phyloP scores from a whole-genome alignment of 30 jellyfish, hydroid and myxozoan genomes.

The Aurelia aurita complex sp. Pacific region DNA sequence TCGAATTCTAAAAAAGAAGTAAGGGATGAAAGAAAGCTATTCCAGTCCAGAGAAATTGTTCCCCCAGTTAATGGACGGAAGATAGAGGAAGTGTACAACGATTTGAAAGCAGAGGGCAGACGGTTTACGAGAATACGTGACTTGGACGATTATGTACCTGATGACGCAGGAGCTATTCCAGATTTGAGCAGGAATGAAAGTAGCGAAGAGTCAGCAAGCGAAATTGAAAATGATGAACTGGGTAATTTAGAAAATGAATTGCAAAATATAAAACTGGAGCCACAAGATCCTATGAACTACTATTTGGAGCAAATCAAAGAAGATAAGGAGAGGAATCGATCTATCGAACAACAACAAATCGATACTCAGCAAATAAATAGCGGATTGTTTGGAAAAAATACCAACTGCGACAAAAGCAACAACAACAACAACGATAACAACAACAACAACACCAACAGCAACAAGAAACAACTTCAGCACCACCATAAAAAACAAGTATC shows the following conservation, averaged over 20 bases:
- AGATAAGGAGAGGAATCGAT: too few relatives aligned
- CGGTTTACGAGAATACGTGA: neutral
- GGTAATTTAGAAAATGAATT: too few relatives aligned
- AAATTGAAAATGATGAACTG: neutral
- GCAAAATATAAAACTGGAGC: too few relatives aligned
- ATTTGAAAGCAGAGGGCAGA: slow-evolving; percentile 20
- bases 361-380: too few relatives aligned
- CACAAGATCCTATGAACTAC: too few relatives aligned
- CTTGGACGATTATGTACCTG: neutral
- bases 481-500: too few relatives aligned
- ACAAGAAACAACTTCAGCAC: neutral
- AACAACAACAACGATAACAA: too few relatives aligned
- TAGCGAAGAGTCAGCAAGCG: neutral
- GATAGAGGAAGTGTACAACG: slow-evolving; percentile 49
- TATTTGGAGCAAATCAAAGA: too few relatives aligned
- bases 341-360: too few relatives aligned
- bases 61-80: slow-evolving; percentile 67
- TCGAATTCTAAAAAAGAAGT: neutral
- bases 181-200: neutral
- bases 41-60: slow-evolving; percentile 23
- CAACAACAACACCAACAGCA: too few relatives aligned
- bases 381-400: too few relatives aligned
- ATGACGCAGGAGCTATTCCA: neutral
- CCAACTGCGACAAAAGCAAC: too few relatives aligned
- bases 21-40: neutral